A percentile compares a stretch with the other conserved stretches of the same genome.
These are phyloP conservation scores for Onthophagus taurus DNA, from an alignment of 1,140 invertebrate genomes.

Conservation along the genomic window DNA sequence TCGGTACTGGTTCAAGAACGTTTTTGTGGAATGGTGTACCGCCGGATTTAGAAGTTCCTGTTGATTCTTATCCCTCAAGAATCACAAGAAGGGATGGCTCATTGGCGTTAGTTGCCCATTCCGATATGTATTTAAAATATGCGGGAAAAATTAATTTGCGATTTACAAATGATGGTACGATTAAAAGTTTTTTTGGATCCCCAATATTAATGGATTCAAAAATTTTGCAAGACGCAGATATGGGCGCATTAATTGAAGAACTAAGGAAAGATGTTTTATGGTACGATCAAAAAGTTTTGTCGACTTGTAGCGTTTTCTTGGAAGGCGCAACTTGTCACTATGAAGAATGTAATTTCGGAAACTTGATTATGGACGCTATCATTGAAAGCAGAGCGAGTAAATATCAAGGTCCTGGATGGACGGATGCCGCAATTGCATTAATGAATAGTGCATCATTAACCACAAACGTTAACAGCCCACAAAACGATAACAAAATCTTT, in stretches of 20 bases:
- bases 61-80: conserved; percentile 66
- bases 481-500: too few relatives aligned
- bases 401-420: background rate
- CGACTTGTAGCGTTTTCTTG: too few relatives aligned
- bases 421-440: conserved; percentile 5
- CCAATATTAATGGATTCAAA: conserved; percentile 66
- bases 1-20: conserved; percentile 76
- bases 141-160: conserved; percentile 64
- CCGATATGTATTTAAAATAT: conserved; percentile 87
- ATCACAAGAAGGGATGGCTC: conserved; percentile 60
- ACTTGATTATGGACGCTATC: background rate
- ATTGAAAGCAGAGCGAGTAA: background rate
- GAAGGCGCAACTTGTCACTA: too few relatives aligned
- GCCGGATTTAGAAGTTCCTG: too few relatives aligned
- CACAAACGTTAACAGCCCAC: too few relatives aligned
- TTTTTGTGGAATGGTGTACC: conserved; percentile 67
- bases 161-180: conserved; percentile 65
- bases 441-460: too few relatives aligned
- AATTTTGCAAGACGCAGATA: conserved; percentile 53
- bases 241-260: too few relatives aligned
- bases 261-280: too few relatives aligned
- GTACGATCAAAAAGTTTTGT: too few relatives aligned
- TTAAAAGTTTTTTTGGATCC: conserved; percentile 57
- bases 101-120: conserved; percentile 77
- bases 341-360: conserved; percentile 7